Conservation (phyloP, 2,113 vertebrate genomes). For the Lethenteron reissneri region DNA sequence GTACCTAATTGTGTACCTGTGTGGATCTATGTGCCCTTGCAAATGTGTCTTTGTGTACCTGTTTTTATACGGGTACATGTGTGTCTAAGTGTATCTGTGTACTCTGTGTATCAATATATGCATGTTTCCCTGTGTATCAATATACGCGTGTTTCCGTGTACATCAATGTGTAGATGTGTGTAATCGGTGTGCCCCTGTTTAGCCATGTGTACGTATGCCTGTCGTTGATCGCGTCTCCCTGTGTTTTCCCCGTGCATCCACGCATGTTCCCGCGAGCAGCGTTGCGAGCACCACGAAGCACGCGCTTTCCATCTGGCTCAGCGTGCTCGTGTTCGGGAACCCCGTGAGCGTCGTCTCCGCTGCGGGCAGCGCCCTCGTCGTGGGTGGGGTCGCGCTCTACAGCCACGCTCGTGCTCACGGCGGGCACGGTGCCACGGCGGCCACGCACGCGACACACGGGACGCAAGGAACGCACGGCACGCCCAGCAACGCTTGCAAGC, state of each 20-base stretch:
- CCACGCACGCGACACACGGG: too few relatives aligned
- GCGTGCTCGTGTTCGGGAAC: constrained; percentile 78
- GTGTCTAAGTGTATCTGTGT: not conserved
- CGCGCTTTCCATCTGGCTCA: constrained; percentile 78
- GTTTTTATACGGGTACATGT: not conserved
- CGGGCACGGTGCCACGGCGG: too few relatives aligned
- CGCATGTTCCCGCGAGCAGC: constrained; percentile 19
- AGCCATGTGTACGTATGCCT: not conserved
- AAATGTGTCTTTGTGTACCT: not conserved
- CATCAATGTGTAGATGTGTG: not conserved
- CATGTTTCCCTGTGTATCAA: too few relatives aligned
- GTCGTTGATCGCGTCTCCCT: not conserved
- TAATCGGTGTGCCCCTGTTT: not conserved
- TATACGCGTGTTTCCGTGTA: too few relatives aligned
- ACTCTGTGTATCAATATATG: not conserved
- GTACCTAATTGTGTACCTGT: not conserved
- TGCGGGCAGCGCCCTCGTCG: constrained; percentile 45
- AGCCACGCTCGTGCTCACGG: constrained; percentile 51
- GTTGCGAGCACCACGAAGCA: constrained; percentile 92
- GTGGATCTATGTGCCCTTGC: not conserved
- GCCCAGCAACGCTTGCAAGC: too few relatives aligned
- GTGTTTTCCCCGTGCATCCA: not conserved
- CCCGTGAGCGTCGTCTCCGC: constrained; percentile 55
- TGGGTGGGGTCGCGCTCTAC: constrained; percentile 54
- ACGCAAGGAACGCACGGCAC: too few relatives aligned